Base-by-base conservation (phyloP, 1,140 invertebrate genomes). In the Gryllus bimaculatus region DNA sequence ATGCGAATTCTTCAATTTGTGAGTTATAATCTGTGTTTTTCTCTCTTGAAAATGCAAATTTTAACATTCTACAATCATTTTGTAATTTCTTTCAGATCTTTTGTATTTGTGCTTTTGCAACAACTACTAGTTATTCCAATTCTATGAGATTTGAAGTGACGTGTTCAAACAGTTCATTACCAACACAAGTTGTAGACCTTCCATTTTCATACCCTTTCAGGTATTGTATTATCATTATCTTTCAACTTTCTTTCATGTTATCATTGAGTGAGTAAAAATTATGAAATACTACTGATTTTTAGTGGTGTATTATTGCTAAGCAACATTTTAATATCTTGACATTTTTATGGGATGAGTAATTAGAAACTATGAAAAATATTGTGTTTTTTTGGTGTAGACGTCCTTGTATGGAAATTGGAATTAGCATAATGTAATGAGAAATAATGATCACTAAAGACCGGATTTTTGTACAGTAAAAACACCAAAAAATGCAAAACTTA, bases 1-100 rank as follows among this genome's bases (percentile, higher is more conserved):
- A 90, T 91, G 84, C 85, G 89, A 81, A 84, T 90, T 77, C 82
- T 91, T 75, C 89, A 90, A 85, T 88, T 90, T 83, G 89, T 87
- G 84, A 84, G 84, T 84, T 49, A 82, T 78, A 76, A n/a, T 78
- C 76, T 39, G 26, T 12, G 81, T 21, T 26, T 76, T 20, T 77
- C 15, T 78, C 73, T 74, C 77, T 39, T 74, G 66, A n/a, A 76
- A 75, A 78, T 80, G 20, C 18, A 66, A 18, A 13, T 7, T 66
- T 66, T 2, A 66, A 66, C 54, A 66, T 66, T 13, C 54, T 66
- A 13, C 54, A 47, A 76, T 8, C 47, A 18, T 47, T 39, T 15
- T 76, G 39, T 10, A 13, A 76, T 18, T 66, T 66, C 10, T 81
- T 81, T 75, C 81, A 86, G 86, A 81, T 90, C 48, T 90, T 91